Conservation (phyloP, 2,113 vertebrate species). For the Syrrhaptes paradoxus region DNA sequence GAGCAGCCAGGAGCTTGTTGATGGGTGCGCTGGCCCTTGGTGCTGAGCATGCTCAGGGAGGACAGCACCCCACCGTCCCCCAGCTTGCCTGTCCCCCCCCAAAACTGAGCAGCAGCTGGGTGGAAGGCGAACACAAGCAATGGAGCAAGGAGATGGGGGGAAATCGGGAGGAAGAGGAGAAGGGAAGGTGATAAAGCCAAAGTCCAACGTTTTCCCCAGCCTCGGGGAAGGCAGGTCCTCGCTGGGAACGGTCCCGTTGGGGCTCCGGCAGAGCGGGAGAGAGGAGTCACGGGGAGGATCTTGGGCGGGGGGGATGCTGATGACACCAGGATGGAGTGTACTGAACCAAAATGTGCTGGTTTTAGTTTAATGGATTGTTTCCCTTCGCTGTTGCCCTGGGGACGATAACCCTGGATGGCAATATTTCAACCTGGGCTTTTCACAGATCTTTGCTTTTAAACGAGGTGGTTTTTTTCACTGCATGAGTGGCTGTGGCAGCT, state of each 20-base stretch:
- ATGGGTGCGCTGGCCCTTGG: neutral
- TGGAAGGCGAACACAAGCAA: neutral
- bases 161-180: neutral
- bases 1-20: fast-evolving
- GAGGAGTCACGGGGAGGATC: slow-evolving; percentile 19
- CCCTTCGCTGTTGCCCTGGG: slow-evolving; percentile 68
- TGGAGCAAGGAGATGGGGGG: neutral
- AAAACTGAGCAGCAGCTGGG: neutral
- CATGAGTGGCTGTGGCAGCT: slow-evolving; percentile 79
- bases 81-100: neutral
- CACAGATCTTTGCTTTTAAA: slow-evolving; percentile 75
- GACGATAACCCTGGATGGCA: slow-evolving; percentile 69
- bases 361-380: slow-evolving; percentile 82
- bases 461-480: slow-evolving; percentile 73
- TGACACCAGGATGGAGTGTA: slow-evolving; percentile 8
- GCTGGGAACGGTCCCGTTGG: neutral
- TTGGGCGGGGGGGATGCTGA: neutral
- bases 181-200: neutral
- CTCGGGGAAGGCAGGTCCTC: neutral
- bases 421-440: slow-evolving; percentile 74
- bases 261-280: neutral
- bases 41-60: slow-evolving; percentile 55
- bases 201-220: neutral
- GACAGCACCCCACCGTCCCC: neutral
- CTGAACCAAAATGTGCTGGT: slow-evolving; percentile 61